Base-by-base conservation (phyloP, 2,888 invertebrate genomes). In the Hetaerina titia region DNA sequence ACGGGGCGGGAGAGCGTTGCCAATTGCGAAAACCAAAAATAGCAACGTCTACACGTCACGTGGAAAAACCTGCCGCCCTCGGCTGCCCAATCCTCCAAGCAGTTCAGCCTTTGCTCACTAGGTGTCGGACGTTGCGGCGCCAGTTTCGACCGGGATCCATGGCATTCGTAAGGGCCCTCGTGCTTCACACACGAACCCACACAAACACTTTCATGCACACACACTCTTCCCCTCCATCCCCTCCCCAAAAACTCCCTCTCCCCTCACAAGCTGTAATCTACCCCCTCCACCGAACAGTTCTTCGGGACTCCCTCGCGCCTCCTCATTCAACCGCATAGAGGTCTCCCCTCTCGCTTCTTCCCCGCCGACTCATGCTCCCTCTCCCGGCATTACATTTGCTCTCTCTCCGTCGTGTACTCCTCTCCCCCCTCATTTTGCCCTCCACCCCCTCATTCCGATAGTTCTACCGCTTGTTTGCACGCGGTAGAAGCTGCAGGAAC, bases 51-150 rank as follows among this genome's bases (percentile, higher is more conserved):
- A 25, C 81, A 25, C 25, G 81, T 81, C 81, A 81, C 81, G 81
- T 81, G 25, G 81, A 69, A 69, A 22, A 81, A 81, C 81, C 25
- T 31, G 81, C 81, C 81, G 31, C 81, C 81, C 81, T n/a, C 81
- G 22, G 97, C 96, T 95, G 97, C 97, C 95, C 96, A 96, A 95
- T 96, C 96, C 96, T 98, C 98, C 95, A 98, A 98, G 97, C 98
- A 98, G 96, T 98, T 98, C 96, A 98, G 98, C 96, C 98, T 98
- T 92, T 69, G 69, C 69, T 64, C 92, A 60, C 92, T 92, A 92
- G 92, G 92, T 92, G 92, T 92, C 92, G 92, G 92, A 92, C 64
- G 92, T 92, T 92, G 92, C 92, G 92, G 92, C 92, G 92, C 92
- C 92, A 92, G 92, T 92, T 92, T 92, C 92, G 92, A 92, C 92